phyloP scores from a whole-genome alignment of 2,797 vertebrate genomes.

The Hirundo rustica region DNA sequence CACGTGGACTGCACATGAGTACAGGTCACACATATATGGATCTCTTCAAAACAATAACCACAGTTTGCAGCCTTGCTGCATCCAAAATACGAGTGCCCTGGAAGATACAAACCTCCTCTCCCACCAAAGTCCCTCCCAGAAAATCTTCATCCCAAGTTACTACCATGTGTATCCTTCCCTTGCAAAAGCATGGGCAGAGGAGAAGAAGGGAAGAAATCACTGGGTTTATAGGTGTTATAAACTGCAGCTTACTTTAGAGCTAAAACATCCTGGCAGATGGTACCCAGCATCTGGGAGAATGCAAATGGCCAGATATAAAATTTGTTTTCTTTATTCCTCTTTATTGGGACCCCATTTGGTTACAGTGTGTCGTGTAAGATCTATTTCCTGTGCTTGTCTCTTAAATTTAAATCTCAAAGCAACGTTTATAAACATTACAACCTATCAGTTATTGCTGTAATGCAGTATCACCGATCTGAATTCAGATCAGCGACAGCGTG shows the following conservation, averaged over 20 bases:
- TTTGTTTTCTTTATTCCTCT: slow-evolving; percentile 29
- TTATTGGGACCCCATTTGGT: neutral
- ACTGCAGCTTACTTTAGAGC: neutral
- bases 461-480: neutral
- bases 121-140: neutral
- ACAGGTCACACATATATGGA: neutral
- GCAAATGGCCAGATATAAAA: slow-evolving; percentile 25
- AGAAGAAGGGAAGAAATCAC: neutral
- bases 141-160: neutral
- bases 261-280: slow-evolving; percentile 37
- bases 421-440: slow-evolving; percentile 11
- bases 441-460: slow-evolving; percentile 4
- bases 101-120: neutral
- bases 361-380: slow-evolving; percentile 13
- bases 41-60: neutral
- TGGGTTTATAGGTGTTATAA: neutral
- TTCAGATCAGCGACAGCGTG: neutral
- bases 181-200: neutral
- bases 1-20: neutral
- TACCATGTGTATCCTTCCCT: accelerated
- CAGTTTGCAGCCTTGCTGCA: neutral
- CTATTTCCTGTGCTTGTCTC: slow-evolving; percentile 37
- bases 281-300: slow-evolving; percentile 36
- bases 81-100: neutral
- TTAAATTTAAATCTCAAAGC: slow-evolving; percentile 45